Evolutionary conservation across 2,113 vertebrate genomes (phyloP), one percentile per base, ranked within the genome.

Genomic region (Rhinoderma darwinii): DNA sequence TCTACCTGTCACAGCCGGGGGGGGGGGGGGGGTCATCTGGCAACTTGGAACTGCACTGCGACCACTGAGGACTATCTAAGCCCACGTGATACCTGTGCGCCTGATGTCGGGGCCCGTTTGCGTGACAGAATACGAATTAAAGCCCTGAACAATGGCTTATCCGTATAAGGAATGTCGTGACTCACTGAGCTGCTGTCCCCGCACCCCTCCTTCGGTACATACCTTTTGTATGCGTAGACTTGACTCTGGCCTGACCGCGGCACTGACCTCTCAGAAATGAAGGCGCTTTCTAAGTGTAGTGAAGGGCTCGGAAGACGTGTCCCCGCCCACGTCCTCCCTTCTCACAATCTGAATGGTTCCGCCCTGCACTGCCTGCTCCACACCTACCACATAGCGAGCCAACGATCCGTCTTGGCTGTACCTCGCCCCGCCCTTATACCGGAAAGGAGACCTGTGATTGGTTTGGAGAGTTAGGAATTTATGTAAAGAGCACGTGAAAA

Each of bases 401-500:
- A 30, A n/a, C 25, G 27, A 63, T 7, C 37, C 14, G n/a, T 30
- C 56, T 41, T 20, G 0, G 3, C 7, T 8, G 8, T 12, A 3
- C 15, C n/a, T 70, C 5, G 61, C 63, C 4, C 59, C 81, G 63
- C 81, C 81, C 63, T 22, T 5, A 35, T 35, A 32, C 81, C 63
- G 81, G 63, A 30, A 37, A 25, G 2, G 8, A 43, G 27, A 2
- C 51, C 43, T 30, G 3, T 50, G 27, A 77, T 77, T 85, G 83
- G 83, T 8, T n/a, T 25, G 9, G 37, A 27, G 50, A n/a, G 20
- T 7, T 2, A 1, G 47, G 44, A 15, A 37, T 7, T 15, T n/a
- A 8, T 9, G 8, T 15, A 27, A n/a, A 66, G 39, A 20, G 73
- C 83, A 85, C 83, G 83, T 85, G 83, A 77, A 85, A 7, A 11